Evolutionary conservation across 2,888 invertebrate genomes (phyloP), one percentile per base, ranked within the genome.

Genomic region (Plebejus melissa): DNA sequence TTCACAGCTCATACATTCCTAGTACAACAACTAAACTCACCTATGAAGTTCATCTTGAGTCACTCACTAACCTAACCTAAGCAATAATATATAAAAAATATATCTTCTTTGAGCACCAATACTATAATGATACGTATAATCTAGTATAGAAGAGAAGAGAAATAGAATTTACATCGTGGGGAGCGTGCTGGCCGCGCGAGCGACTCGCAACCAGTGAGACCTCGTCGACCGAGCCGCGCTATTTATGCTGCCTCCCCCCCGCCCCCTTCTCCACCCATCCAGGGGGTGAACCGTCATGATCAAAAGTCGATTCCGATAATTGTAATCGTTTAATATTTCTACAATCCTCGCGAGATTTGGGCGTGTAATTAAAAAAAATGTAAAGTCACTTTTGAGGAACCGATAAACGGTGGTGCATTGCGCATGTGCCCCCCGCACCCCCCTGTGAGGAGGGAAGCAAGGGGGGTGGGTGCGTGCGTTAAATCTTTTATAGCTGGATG

Each of bases 401-500:
- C 80, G 86, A 87, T 83, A 83, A 86, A 88, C 89, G 88, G 87
- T 85, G 86, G 88, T 88, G 80, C 74, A 77, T 69, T 86, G 89
- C 88, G 90, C 88, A 87, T 89, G 87, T 88, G 86, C 79, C 82
- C 58, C 58, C 22, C 58, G 46, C 58, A 2, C 58, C 58, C 58
- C 22, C 58, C 58, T n/a, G 22, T 4, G 2, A 65, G 84, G 88
- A 22, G 87, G 89, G 89, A 89, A 90, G 88, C 88, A 82, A 79
- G 82, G 88, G 69, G 77, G 38, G 46, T 76, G 83, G 82, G 83
- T 82, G 83, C 74, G 78, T 82, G 88, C 86, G 87, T 86, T 91
- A 90, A 91, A 92, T 92, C 91, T 92, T 92, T 91, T 90, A 92
- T 91, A 92, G 92, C 90, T 91, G 90, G 90, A 83, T 92, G 92